phyloP scores from a whole-genome alignment of 2,113 vertebrate genomes.

The Bungarus multicinctus region DNA sequence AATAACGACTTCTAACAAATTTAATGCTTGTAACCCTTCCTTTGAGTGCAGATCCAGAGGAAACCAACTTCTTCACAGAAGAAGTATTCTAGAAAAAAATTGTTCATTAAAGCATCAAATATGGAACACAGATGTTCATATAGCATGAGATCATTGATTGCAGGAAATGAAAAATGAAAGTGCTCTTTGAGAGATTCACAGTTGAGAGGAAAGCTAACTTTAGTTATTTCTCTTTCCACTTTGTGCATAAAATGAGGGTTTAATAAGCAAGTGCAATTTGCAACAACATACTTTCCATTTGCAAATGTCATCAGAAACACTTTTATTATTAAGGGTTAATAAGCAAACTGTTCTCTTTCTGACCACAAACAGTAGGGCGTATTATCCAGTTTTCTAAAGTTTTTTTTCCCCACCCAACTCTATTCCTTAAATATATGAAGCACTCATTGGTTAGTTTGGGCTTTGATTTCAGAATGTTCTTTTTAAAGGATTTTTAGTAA shows the following conservation, averaged over 20 bases:
- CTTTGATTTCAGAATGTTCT: background rate
- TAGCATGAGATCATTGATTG: background rate
- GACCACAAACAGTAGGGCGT: background rate
- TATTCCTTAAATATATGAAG: background rate
- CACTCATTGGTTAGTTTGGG: background rate
- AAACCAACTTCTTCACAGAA: background rate
- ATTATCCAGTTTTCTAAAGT: background rate
- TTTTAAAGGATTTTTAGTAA: background rate
- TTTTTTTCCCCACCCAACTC: background rate
- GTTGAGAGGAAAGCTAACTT: background rate
- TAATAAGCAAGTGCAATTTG: background rate
- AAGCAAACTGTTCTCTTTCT: background rate
- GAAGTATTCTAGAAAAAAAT: background rate
- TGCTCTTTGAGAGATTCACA: background rate
- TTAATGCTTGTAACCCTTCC: background rate
- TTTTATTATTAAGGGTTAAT: background rate
- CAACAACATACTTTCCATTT: background rate
- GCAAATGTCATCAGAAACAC: background rate
- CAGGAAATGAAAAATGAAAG: background rate
- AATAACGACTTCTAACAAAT: background rate
- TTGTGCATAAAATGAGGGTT: background rate
- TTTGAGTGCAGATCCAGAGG: background rate
- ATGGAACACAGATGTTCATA: background rate
- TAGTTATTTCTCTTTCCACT: background rate
- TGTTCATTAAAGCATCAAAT: background rate